These are phyloP conservation scores for Acanthurus leucopareius DNA, from an alignment of 2,797 vertebrate species.

Conservation along the genomic window DNA sequence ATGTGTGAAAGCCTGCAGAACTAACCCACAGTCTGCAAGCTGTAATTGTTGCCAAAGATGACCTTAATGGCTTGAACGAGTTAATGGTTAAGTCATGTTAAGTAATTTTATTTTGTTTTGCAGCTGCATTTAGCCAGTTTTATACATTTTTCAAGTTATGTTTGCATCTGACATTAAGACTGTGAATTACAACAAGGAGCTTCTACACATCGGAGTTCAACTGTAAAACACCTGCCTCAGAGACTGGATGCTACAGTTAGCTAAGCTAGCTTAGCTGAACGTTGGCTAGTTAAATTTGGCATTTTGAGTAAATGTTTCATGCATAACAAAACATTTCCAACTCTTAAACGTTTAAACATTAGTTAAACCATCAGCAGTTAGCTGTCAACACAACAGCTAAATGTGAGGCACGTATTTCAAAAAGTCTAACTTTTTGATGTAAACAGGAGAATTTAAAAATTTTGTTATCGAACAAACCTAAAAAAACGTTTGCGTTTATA, in stretches of 20 bases:
- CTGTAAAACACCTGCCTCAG: constrained; percentile 1
- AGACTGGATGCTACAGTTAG: background rate
- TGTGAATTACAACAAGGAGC: too few relatives aligned
- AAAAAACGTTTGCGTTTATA: fast-evolving
- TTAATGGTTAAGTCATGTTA: too few relatives aligned
- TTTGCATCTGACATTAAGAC: background rate
- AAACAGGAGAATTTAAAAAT: background rate
- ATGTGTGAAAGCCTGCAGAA: constrained; percentile 5
- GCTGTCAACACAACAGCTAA: too few relatives aligned
- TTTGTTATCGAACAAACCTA: background rate
- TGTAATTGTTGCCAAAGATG: background rate
- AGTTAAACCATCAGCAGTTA: too few relatives aligned
- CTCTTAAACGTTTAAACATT: too few relatives aligned
- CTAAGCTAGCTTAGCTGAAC: background rate
- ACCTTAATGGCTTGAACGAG: background rate
- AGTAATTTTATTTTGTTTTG: background rate
- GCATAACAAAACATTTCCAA: too few relatives aligned
- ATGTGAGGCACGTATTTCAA: too few relatives aligned
- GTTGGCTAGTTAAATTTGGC: too few relatives aligned
- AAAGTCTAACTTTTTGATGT: background rate
- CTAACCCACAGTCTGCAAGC: background rate
- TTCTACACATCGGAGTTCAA: too few relatives aligned
- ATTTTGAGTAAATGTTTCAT: too few relatives aligned
- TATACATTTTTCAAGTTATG: background rate
- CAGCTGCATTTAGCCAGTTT: too few relatives aligned